phyloP scores from a whole-genome alignment of 2,888 invertebrate species.

The Asteroscopus sphinx region DNA sequence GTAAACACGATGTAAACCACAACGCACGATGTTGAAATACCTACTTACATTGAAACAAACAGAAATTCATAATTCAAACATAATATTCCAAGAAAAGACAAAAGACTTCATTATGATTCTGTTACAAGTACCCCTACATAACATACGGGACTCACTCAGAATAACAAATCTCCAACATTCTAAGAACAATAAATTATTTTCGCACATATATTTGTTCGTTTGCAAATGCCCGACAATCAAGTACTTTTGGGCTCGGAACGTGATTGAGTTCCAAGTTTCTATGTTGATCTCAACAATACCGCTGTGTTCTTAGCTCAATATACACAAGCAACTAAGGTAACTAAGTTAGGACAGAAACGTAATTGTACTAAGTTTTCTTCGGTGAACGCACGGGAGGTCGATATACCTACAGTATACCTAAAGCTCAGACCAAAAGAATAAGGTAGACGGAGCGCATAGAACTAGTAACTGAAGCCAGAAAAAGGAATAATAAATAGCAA shows the following conservation, averaged over 20 bases:
- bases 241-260: conserved; percentile 31
- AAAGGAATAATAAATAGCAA: no score
- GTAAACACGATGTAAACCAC: no score
- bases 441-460: no score
- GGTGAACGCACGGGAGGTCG: conserved; percentile 8
- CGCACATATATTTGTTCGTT: conserved; percentile 43
- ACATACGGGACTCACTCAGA: conserved; percentile 11
- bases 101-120: conserved; percentile 12
- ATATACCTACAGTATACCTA: no score
- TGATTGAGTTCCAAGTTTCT: conserved; percentile 58
- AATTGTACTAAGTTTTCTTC: conserved; percentile 55
- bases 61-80: conserved; percentile 5
- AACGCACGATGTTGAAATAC: background rate
- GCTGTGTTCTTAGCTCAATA: conserved; percentile 58
- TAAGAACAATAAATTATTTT: conserved; percentile 48
- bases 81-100: conserved; percentile 11
- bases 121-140: conserved; percentile 20
- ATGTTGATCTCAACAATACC: conserved; percentile 64
- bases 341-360: conserved; percentile 44
- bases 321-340: conserved; percentile 51
- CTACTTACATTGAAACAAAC: background rate
- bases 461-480: no score
- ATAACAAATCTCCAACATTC: conserved; percentile 31
- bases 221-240: conserved; percentile 55
- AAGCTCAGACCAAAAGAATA: no score